These are phyloP conservation scores for Coturnix japonica DNA, from an alignment of 2,113 vertebrate genomes.

Conservation along the genomic window DNA sequence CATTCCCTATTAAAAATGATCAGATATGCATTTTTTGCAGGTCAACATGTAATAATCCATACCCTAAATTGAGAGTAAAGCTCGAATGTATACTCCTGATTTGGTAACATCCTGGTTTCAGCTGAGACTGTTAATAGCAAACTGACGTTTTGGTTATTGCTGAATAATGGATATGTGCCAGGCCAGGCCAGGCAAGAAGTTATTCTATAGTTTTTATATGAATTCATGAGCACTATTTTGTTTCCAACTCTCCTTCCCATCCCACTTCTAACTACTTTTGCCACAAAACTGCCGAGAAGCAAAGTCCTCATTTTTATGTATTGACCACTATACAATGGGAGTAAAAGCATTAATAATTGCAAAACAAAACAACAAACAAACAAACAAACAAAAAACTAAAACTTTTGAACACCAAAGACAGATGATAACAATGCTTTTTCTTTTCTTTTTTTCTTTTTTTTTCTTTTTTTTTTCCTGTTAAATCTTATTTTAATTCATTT, in stretches of 20 bases:
- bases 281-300: background rate
- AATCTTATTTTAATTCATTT: background rate
- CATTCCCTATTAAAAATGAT: background rate
- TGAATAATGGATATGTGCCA: no score
- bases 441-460: background rate
- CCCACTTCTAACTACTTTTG: background rate
- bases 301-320: background rate
- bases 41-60: background rate
- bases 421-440: background rate
- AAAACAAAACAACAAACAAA: background rate
- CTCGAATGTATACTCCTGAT: background rate
- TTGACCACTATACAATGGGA: fast-evolving
- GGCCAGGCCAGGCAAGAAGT: no score
- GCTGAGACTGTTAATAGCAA: no score
- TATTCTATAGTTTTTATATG: no score
- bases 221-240: no score
- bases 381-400: no score
- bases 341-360: background rate
- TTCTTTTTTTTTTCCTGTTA: background rate
- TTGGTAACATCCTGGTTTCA: background rate
- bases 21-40: background rate
- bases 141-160: no score
- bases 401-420: background rate
- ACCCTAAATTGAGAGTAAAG: background rate
- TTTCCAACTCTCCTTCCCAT: no score